Evolutionary conservation across 2,797 vertebrate genomes (phyloP).

Genomic region (Echiichthys vipera): DNA sequence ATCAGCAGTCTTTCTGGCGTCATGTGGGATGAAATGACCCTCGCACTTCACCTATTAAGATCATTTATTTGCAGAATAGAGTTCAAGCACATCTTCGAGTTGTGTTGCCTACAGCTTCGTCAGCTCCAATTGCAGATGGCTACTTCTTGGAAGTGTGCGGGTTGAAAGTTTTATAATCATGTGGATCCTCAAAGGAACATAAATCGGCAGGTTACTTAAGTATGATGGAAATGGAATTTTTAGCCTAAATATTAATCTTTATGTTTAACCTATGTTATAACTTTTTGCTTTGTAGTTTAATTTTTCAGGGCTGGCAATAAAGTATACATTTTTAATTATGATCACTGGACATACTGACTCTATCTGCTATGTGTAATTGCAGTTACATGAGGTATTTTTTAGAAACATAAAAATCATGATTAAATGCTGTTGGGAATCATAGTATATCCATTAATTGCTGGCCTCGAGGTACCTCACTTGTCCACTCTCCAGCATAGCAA

Average conservation of each 20-base stretch:
- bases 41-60: background rate
- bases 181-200: background rate
- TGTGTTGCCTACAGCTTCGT: background rate
- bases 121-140: background rate
- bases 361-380: background rate
- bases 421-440: background rate
- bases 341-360: no score
- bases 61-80: conserved; percentile 5
- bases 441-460: background rate
- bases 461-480: conserved; percentile 13
- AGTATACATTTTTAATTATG: background rate
- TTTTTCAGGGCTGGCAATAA: background rate
- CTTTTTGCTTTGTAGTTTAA: background rate
- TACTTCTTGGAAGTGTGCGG: background rate
- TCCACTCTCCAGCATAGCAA: conserved; percentile 30
- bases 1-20: background rate
- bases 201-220: background rate
- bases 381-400: background rate
- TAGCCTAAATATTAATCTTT: background rate
- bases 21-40: background rate
- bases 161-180: conserved; percentile 4
- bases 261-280: background rate
- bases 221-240: background rate
- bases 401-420: background rate
- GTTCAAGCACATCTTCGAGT: background rate